Conservation (phyloP, 2,113 vertebrate species). For the Salvelinus namaycush region DNA sequence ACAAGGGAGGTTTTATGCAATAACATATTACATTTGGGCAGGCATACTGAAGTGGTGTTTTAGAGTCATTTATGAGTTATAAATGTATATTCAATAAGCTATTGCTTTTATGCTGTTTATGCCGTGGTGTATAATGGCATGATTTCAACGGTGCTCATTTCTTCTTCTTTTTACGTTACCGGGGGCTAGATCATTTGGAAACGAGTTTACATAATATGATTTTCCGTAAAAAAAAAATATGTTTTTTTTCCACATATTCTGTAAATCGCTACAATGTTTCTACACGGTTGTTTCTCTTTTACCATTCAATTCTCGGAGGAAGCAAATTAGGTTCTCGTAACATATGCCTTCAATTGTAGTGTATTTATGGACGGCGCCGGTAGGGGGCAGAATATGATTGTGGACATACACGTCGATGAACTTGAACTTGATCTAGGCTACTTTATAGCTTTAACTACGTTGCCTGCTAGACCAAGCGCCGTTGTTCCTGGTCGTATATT, state of each 20-base stretch:
- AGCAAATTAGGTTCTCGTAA: slow-evolving; percentile 43
- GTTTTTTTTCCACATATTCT: background rate
- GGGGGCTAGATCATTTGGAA: background rate
- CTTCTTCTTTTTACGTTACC: background rate
- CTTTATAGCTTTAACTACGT: slow-evolving; percentile 36
- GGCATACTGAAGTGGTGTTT: background rate
- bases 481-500: slow-evolving; percentile 23
- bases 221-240: background rate
- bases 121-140: background rate
- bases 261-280: background rate
- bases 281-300: background rate
- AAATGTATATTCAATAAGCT: background rate
- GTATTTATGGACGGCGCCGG: slow-evolving; percentile 65
- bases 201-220: background rate
- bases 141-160: background rate
- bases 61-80: no score
- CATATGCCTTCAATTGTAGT: slow-evolving; percentile 40
- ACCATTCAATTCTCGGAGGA: slow-evolving; percentile 22
- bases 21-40: background rate
- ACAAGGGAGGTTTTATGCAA: background rate
- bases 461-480: slow-evolving; percentile 37
- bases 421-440: slow-evolving; percentile 83
- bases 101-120: background rate
- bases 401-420: slow-evolving; percentile 67
- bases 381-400: slow-evolving; percentile 89